Conservation (phyloP, 2,888 invertebrate species). For the Willowsia nigromaculata region DNA sequence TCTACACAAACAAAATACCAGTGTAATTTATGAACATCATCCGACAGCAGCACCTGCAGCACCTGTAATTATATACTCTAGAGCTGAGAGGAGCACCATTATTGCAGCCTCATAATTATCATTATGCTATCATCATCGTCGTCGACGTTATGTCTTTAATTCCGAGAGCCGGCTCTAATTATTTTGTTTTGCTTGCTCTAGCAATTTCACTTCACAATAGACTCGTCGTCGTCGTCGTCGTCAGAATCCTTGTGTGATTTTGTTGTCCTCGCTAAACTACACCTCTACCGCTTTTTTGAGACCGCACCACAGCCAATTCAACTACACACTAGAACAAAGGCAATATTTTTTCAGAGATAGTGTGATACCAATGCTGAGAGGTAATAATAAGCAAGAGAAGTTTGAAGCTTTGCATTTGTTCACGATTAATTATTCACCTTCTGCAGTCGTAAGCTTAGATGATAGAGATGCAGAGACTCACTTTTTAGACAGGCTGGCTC, state of each 20-base stretch:
- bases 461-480: not conserved
- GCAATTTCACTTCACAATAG: not conserved
- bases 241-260: not conserved
- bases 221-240: not conserved
- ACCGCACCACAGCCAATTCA: not conserved
- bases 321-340: not conserved
- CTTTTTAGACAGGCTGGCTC: not conserved
- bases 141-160: not conserved
- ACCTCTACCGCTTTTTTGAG: not conserved
- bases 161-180: constrained; percentile 2
- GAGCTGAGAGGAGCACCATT: not conserved
- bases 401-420: not conserved
- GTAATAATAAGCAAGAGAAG: not conserved
- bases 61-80: constrained; percentile 38
- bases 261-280: not conserved
- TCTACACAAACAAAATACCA: not conserved
- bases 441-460: not conserved
- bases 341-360: not conserved
- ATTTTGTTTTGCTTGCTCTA: not conserved
- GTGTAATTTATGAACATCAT: not conserved
- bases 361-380: too few relatives aligned
- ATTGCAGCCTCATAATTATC: not conserved
- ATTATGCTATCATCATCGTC: not conserved
- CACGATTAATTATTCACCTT: constrained; percentile 16
- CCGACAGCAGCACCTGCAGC: not conserved